Conservation (phyloP, 2,113 vertebrate genomes). For the Platanista minor region DNA sequence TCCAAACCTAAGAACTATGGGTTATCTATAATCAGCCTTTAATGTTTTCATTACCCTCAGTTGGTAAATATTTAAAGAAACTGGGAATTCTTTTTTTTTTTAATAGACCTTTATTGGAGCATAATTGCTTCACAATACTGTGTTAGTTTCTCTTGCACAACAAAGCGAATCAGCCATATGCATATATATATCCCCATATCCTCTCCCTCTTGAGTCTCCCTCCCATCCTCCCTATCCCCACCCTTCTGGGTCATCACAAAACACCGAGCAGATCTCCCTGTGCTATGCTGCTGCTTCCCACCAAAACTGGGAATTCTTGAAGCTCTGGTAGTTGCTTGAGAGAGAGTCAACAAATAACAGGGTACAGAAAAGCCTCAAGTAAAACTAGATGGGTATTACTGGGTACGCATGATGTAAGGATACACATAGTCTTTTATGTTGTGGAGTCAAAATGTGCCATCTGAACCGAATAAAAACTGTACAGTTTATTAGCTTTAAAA, state of each 20-base stretch:
- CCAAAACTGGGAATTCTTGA: conserved; percentile 25
- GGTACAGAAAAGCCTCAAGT: conserved; percentile 59
- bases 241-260: no score
- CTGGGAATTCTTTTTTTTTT: neutral
- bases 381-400: conserved; percentile 54
- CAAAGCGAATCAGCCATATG: no score
- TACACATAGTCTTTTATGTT: conserved; percentile 35
- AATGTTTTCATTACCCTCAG: conserved; percentile 24
- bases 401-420: neutral
- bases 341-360: conserved; percentile 61
- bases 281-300: no score
- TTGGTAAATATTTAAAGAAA: conserved; percentile 46
- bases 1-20: neutral
- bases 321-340: conserved; percentile 17
- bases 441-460: neutral
- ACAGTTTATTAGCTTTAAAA: neutral
- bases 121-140: no score
- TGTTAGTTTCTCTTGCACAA: no score
- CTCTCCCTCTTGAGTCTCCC: no score
- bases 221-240: no score
- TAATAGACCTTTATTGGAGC: no score
- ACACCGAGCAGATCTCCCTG: no score
- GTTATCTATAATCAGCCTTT: conserved; percentile 44
- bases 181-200: no score
- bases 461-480: neutral